Percentiles rank a stretch among this genome's conserved stretches.
Conservation (phyloP, 2,113 vertebrate species). For the Menidia beryllina region DNA sequence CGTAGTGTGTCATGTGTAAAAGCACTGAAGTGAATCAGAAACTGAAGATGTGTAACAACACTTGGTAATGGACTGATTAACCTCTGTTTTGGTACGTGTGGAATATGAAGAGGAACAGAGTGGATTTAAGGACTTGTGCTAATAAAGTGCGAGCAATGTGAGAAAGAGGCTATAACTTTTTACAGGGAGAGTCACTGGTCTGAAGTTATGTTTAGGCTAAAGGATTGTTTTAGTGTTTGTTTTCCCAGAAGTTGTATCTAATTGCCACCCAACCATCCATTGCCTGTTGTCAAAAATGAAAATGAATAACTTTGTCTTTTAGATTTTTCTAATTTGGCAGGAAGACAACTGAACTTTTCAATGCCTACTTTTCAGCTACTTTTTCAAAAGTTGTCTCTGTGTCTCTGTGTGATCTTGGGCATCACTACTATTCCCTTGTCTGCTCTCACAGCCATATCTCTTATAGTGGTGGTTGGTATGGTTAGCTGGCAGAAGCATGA, state of each 20-base stretch:
- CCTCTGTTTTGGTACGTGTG: too few relatives aligned
- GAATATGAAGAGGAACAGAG: too few relatives aligned
- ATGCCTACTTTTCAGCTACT: slow-evolving; percentile 42
- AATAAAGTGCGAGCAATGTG: too few relatives aligned
- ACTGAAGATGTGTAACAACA: too few relatives aligned
- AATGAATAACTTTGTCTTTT: slow-evolving; percentile 6
- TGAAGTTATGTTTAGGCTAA: too few relatives aligned
- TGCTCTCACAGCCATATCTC: slow-evolving; percentile 46
- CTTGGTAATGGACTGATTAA: too few relatives aligned
- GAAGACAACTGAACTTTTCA: slow-evolving; percentile 56
- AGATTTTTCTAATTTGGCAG: background rate
- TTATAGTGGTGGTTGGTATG: slow-evolving; percentile 42
- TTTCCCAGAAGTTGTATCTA: too few relatives aligned
- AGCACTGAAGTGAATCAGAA: too few relatives aligned
- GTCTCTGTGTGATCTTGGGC: slow-evolving; percentile 53
- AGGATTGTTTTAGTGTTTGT: background rate
- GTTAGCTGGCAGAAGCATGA: slow-evolving; percentile 45
- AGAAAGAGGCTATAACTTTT: too few relatives aligned
- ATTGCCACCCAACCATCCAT: slow-evolving; percentile 6
- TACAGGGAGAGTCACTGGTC: too few relatives aligned
- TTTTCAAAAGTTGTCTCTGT: slow-evolving; percentile 55
- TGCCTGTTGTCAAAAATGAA: slow-evolving; percentile 1
- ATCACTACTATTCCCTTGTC: slow-evolving; percentile 26
- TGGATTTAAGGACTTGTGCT: too few relatives aligned
- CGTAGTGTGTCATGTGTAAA: too few relatives aligned